Conservation (phyloP, 1,140 invertebrate genomes). For the Mycetomoellerius zeteki region DNA sequence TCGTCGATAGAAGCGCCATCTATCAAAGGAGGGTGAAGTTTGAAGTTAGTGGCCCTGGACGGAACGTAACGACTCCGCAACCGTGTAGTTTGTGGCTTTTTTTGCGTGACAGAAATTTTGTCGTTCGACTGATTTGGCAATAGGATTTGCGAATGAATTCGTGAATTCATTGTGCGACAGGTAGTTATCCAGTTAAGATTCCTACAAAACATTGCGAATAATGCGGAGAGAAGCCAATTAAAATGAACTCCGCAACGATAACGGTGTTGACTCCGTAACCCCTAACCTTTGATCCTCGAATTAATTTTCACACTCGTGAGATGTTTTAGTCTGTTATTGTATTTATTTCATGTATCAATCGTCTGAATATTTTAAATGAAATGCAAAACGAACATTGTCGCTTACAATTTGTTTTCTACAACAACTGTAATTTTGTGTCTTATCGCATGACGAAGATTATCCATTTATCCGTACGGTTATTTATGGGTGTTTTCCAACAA, state of each 20-base stretch:
- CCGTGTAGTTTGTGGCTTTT: background rate
- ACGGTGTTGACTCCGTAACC: background rate
- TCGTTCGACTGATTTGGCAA: background rate
- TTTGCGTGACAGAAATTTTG: conserved; percentile 13
- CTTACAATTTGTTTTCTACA: background rate
- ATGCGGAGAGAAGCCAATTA: background rate
- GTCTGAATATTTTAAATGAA: background rate
- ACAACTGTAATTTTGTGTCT: background rate
- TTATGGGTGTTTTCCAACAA: background rate
- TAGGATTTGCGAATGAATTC: conserved; percentile 10
- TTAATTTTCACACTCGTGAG: background rate
- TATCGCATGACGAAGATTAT: background rate
- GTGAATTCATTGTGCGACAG: background rate
- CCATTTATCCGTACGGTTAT: background rate
- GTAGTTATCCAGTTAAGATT: conserved; percentile 5
- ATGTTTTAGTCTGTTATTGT: background rate
- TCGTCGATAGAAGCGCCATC: no score
- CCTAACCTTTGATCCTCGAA: conserved; percentile 4
- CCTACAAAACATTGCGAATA: background rate
- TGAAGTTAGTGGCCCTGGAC: background rate
- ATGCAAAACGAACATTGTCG: background rate
- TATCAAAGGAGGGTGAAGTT: no score
- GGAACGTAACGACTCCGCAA: background rate
- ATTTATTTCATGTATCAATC: background rate
- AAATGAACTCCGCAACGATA: background rate